These are phyloP conservation scores for Drosophila truncata DNA, from an alignment of 1,140 invertebrate genomes.

Conservation along the genomic window DNA sequence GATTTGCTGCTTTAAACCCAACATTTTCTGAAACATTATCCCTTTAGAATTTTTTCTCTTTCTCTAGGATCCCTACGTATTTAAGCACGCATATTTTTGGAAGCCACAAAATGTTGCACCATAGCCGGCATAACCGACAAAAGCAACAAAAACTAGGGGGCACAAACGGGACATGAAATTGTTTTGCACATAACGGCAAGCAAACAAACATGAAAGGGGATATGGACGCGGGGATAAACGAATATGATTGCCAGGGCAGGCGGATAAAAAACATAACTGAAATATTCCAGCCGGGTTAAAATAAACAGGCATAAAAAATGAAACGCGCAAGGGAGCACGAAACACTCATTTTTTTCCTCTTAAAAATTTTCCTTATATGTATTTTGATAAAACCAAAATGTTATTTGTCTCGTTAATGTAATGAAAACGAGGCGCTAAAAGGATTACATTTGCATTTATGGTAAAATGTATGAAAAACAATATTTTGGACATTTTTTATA, in stretches of 20 bases:
- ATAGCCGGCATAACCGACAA: conserved; percentile 43
- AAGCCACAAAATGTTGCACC: conserved; percentile 73
- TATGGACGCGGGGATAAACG: conserved; percentile 43
- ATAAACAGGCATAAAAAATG: conserved; percentile 50
- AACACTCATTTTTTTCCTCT: conserved; percentile 32
- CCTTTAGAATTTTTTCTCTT: not conserved
- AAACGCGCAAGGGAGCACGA: conserved; percentile 33
- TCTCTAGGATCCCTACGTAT: not conserved
- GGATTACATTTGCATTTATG: conserved; percentile 71
- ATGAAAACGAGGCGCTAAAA: conserved; percentile 77
- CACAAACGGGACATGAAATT: conserved; percentile 72
- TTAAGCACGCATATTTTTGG: conserved; percentile 65
- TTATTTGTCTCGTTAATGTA: conserved; percentile 67
- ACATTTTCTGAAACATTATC: not conserved
- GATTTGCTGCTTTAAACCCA: not conserved
- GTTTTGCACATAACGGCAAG: conserved; percentile 75
- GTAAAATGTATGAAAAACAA: conserved; percentile 6
- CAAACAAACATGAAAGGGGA: conserved; percentile 61
- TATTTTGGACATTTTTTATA: not conserved
- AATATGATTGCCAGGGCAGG: conserved; percentile 32
- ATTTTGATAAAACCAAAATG: conserved; percentile 61
- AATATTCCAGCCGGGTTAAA: conserved; percentile 45
- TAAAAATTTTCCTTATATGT: conserved; percentile 40
- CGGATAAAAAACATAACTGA: conserved; percentile 46
- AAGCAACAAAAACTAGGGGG: conserved; percentile 29